Conservation (phyloP, 2,888 invertebrate genomes). For the Cybosia mesomella region DNA sequence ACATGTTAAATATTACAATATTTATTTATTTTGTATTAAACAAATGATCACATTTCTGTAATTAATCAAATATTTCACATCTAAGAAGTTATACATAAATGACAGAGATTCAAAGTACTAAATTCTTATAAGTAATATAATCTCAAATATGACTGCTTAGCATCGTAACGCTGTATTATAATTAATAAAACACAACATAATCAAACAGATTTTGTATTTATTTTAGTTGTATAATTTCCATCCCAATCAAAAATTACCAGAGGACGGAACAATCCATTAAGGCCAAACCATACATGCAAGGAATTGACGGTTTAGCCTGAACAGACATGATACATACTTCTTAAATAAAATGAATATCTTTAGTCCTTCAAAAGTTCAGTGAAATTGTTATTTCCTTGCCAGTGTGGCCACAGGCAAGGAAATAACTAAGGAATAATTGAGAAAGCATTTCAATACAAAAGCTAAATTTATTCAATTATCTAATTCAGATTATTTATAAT, state of each 20-base stretch:
- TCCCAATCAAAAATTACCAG: conserved; percentile 49
- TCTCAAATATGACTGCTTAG: conserved; percentile 30
- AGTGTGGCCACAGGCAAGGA: neutral
- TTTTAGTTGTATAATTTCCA: conserved; percentile 41
- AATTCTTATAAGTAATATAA: conserved; percentile 41
- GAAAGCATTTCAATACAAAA: conserved; percentile 66
- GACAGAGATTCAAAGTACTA: conserved; percentile 58
- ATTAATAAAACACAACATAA: conserved; percentile 29
- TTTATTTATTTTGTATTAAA: conserved; percentile 80
- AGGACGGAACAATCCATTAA: conserved; percentile 60
- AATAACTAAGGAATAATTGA: conserved; percentile 29
- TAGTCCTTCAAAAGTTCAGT: neutral
- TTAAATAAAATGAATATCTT: neutral
- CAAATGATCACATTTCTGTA: conserved; percentile 66
- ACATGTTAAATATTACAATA: conserved; percentile 53
- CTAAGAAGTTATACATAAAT: conserved; percentile 57
- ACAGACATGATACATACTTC: neutral
- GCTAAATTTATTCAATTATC: conserved; percentile 50
- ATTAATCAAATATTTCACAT: conserved; percentile 64
- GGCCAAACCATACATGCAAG: conserved; percentile 13
- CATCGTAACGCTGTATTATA: conserved; percentile 31
- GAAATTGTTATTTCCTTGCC: neutral
- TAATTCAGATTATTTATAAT: conserved; percentile 15
- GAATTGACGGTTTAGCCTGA: neutral
- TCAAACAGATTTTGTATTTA: conserved; percentile 21